Evolutionary conservation across 1,140 invertebrate species (phyloP), one percentile per base, ranked within the genome.

Genomic region (Euura lappo): DNA sequence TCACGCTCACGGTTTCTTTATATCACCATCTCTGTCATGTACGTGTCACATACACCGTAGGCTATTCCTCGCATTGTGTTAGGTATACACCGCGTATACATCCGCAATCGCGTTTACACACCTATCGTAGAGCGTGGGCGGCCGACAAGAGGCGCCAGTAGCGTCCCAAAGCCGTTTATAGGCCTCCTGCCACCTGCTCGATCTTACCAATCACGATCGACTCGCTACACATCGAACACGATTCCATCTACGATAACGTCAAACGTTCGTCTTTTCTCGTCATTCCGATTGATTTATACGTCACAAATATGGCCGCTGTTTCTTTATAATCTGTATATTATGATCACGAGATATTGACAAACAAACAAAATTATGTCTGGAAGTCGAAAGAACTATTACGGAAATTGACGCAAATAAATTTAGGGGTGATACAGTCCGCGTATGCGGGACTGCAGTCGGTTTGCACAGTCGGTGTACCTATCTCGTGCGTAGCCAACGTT

Each of bases 391-490:
- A n/a, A n/a, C n/a, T n/a, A 7, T 11, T n/a, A 60, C 51, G 51
- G 10, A 6, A 11, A 6, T 11, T 7, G 47, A n/a, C 13, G 13
- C 13, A 60, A 3, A n/a, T 60, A 8, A 51, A 7, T 8, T 51
- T n/a, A n/a, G n/a, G n/a, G 7, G 47, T 7, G 47, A n/a, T n/a
- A n/a, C 51, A 60, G 3, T 11, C 13, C 79, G 80, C 79, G 79
- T 60, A 73, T 69, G 75, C 75, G 78, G 78, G 74, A 77, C 80
- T 11, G 79, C 79, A 80, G 79, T 86, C 85, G 85, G 87, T 86
- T 86, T 86, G 82, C 84, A 84, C 83, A 82, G 80, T 80, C 76
- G 77, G 47, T 11, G 47, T 51, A 51, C 47, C 6, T 51, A 51
- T 51, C 47, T 11, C 51, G 51, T 60, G 28, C 28, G 28, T 28